Percentiles rank a stretch among this genome's conserved stretches.
Conservation (phyloP, 2,797 vertebrate species). For the Notoglanidium macrostoma region DNA sequence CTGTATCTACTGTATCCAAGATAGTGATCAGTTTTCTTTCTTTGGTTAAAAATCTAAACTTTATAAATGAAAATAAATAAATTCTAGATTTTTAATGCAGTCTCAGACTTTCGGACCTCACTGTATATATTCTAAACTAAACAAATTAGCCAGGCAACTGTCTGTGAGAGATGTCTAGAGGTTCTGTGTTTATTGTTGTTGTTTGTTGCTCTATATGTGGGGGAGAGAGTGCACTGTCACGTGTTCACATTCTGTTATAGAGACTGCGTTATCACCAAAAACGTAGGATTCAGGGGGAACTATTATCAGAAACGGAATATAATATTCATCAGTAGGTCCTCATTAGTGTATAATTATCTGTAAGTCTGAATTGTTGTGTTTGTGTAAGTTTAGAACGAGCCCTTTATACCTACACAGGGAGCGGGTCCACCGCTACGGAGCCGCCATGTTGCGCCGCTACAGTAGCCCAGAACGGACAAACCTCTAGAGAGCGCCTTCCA, state of each 20-base stretch:
- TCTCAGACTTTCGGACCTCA: neutral
- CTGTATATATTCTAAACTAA: neutral
- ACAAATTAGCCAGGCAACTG: neutral
- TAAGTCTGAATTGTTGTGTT: too few relatives aligned
- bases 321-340: too few relatives aligned
- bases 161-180: neutral
- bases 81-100: neutral
- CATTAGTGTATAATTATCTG: too few relatives aligned
- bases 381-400: too few relatives aligned
- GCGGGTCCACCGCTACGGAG: too few relatives aligned
- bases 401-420: too few relatives aligned
- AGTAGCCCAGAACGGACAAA: too few relatives aligned
- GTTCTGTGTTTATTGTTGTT: neutral
- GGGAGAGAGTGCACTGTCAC: neutral
- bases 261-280: neutral
- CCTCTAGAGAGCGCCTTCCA: too few relatives aligned
- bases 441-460: too few relatives aligned
- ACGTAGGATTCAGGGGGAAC: too few relatives aligned
- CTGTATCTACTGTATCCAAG: neutral
- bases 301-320: too few relatives aligned
- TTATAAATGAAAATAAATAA: neutral
- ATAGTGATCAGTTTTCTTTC: neutral
- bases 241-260: neutral
- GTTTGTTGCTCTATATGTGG: neutral
- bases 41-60: neutral